Base-by-base conservation (phyloP, 37 sponge, comb jelly and placozoan species). In the Eunapius fragilis region DNA sequence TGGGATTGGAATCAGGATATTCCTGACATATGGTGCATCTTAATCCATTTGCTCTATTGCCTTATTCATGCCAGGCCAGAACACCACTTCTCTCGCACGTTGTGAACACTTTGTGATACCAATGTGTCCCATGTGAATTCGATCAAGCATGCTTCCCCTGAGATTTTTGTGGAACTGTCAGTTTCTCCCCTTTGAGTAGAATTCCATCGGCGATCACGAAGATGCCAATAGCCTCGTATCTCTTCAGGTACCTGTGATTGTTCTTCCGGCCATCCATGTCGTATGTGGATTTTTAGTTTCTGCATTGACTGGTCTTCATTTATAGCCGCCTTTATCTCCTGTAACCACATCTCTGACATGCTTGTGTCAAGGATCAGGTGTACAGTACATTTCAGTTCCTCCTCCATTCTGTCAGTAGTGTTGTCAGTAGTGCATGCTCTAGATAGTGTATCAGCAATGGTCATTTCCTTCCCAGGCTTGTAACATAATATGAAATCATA, bases 391-490 rank as follows among this genome's bases (percentile, higher is more conserved):
- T 31, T 6, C 76, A 75, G 28, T 37, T 30, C 28, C n/a, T n/a
- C n/a, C 28, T n/a, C 32, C 31, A 31, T 27, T 3, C 6, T 27
- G 25, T 75, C 23, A 75, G 33, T 27, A 3, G 24, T 37, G 24
- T 75, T 37, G 6, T 75, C 76, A 26, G 28, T n/a, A 22, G 77
- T 24, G 26, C 84, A 84, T 3, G 83, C 68, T 30, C 84, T 31
- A 3, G 92, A 91, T 2, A 91, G 80, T 17, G 83, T 35, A 68
- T 92, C 88, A 28, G 92, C 88, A 36, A 79, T 83, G 49, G 19
- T 13, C 27, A 90, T 70, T 9, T 90, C 82, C n/a, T n/a, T n/a
- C n/a, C n/a, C n/a, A n/a, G n/a, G n/a, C n/a, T n/a, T n/a, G n/a
- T n/a, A n/a, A n/a, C 70, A 80, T 84, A 58, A 17, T 25, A 26